Evolutionary conservation across 2,888 invertebrate species (phyloP), one percentile per base, ranked within the genome.

Genomic region (Timema podura): DNA sequence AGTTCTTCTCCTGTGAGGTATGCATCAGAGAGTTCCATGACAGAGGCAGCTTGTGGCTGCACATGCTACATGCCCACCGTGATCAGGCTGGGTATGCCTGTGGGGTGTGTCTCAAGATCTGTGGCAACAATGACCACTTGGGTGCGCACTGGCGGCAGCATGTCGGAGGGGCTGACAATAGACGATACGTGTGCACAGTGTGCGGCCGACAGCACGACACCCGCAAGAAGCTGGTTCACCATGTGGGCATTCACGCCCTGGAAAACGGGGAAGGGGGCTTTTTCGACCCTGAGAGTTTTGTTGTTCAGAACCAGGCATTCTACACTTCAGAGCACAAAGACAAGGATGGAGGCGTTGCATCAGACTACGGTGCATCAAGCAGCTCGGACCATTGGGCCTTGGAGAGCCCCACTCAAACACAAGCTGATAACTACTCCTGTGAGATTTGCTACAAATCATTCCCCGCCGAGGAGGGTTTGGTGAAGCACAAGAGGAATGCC

Each of bases 121-220:
- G 84, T 71, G 79, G 79, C 5, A 82, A 85, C 65, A 82, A 83
- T 73, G 77, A 79, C 1, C 83, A 83, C 73, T 78, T 87, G n/a
- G 78, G 81, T 65, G 81, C 80, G 73, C 87, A 87, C 75, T 80
- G 86, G 5, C 69, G 74, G n/a, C 74, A 75, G 48, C 46, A 57
- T 11, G 16, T n/a, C 16, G 45, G 45, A 9, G 59, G 67, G n/a
- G 72, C 75, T 15, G 76, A 78, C 30, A 76, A 77, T 68, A 74
- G 77, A 51, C 73, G 78, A 69, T 81, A 81, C 69, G 80, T 82
- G 65, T 85, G 85, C 71, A 82, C 82, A 51, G 82, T 86, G 51
- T 86, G 86, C 75, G 83, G 83, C 45, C 82, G 85, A 70, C 85
- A 85, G 74, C 86, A 86, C 73, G 85, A 86, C 74, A 85, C 84